phyloP scores from a whole-genome alignment of 2,888 invertebrate genomes.

The Eustalomyia histrio region DNA sequence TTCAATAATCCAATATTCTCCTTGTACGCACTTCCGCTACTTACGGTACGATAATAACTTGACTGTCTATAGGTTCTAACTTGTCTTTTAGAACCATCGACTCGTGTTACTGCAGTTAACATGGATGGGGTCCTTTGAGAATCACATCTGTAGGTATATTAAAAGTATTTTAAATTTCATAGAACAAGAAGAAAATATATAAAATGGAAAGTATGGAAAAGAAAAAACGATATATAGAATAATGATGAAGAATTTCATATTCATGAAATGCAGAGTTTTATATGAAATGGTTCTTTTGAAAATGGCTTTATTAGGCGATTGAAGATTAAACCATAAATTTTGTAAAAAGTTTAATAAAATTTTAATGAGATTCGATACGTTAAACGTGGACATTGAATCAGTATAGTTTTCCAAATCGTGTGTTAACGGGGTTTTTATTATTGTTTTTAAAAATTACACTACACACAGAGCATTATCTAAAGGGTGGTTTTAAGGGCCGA shows the following conservation, averaged over 20 bases:
- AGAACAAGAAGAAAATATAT: slow-evolving; percentile 26
- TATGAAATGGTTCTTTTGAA: too few species aligned
- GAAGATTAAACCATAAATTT: too few species aligned
- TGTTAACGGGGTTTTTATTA: too few species aligned
- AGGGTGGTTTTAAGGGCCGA: too few species aligned
- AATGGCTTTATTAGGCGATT: too few species aligned
- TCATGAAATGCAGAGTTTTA: neutral
- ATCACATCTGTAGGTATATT: slow-evolving; percentile 74
- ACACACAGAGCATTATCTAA: too few species aligned
- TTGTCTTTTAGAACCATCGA: slow-evolving; percentile 75
- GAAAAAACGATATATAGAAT: neutral
- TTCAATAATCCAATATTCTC: slow-evolving; percentile 75
- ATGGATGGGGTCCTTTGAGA: slow-evolving; percentile 79
- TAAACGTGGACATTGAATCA: too few species aligned
- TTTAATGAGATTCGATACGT: too few species aligned
- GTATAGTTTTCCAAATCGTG: too few species aligned
- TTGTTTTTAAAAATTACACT: too few species aligned
- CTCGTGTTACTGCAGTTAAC: slow-evolving; percentile 78
- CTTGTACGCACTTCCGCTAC: slow-evolving; percentile 67
- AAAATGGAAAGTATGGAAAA: slow-evolving; percentile 18
- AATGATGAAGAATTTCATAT: neutral
- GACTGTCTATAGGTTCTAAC: slow-evolving; percentile 75
- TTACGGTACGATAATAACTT: slow-evolving; percentile 75
- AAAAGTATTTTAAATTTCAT: slow-evolving; percentile 28
- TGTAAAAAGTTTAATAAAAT: too few species aligned